Evolutionary conservation across 2,113 vertebrate species (phyloP).

Genomic region (Dolichotis patagonum): DNA sequence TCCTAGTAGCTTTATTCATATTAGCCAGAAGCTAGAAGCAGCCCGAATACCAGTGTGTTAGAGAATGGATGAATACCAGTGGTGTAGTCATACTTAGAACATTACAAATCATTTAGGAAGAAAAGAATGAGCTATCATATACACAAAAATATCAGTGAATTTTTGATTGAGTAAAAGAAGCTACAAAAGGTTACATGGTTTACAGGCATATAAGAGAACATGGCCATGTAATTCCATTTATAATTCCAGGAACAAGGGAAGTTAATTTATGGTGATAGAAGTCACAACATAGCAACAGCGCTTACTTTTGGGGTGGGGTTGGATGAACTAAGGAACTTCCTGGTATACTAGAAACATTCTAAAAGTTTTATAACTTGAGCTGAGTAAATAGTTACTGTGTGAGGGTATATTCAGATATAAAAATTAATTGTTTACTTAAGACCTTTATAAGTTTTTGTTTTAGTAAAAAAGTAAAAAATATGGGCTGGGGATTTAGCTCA

Average conservation of each 20-base stretch:
- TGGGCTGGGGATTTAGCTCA: too few species aligned
- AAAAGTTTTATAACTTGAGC: slow-evolving; percentile 3
- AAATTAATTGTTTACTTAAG: slow-evolving; percentile 9
- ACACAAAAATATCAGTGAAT: background rate
- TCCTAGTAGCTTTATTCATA: slow-evolving; percentile 10
- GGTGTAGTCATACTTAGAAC: background rate
- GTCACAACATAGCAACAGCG: background rate
- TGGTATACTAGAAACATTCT: background rate
- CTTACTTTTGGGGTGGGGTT: background rate
- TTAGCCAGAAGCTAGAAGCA: background rate
- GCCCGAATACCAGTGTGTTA: background rate
- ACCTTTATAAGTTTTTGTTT: background rate
- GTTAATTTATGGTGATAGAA: background rate
- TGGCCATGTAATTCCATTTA: background rate
- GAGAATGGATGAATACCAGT: background rate
- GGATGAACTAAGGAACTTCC: background rate
- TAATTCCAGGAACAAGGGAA: background rate
- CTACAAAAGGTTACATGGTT: background rate
- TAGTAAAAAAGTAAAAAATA: background rate
- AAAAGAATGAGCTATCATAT: background rate
- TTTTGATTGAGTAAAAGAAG: background rate
- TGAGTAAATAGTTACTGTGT: background rate
- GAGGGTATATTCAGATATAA: background rate
- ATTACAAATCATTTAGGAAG: background rate
- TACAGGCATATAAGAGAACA: background rate